Evolutionary conservation across 2,113 vertebrate genomes (phyloP).

Genomic region (Tetrao urogallus): DNA sequence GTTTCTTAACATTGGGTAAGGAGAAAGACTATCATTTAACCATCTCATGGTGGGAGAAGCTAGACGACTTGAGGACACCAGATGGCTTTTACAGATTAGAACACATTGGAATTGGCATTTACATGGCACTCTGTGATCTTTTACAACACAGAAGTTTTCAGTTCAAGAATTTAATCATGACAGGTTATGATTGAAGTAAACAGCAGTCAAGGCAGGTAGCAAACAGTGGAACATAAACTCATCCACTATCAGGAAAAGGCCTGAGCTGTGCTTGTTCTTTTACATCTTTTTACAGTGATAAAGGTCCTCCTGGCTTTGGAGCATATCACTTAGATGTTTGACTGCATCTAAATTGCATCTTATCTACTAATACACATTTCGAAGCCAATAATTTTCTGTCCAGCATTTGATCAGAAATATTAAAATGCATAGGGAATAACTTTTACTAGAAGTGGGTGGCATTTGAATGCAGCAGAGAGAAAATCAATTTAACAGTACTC

Average conservation of each 20-base stretch:
- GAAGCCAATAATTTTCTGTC: not conserved
- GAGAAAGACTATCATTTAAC: not conserved
- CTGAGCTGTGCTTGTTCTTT: not conserved
- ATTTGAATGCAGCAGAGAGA: not conserved
- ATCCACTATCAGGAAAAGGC: not conserved
- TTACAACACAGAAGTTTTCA: not conserved
- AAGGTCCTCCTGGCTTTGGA: not conserved
- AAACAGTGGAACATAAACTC: not conserved
- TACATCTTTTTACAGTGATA: not conserved
- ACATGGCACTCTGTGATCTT: not conserved
- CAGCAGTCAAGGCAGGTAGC: not conserved
- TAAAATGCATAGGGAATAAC: not conserved
- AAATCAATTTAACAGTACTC: not conserved
- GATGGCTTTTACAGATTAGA: not conserved
- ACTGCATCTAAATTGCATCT: not conserved
- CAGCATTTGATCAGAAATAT: not conserved
- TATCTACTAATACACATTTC: not conserved
- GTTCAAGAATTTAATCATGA: not conserved
- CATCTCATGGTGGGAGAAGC: not conserved
- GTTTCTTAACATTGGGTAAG: not conserved
- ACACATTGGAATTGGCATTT: fast-evolving
- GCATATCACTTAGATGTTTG: not conserved
- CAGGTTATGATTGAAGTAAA: not conserved
- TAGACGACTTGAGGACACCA: not conserved
- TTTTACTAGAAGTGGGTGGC: not conserved